Percentiles rank a stretch among this genome's conserved stretches.
Conservation (phyloP, 2,797 vertebrate species). For the Enteromius mattozi region DNA sequence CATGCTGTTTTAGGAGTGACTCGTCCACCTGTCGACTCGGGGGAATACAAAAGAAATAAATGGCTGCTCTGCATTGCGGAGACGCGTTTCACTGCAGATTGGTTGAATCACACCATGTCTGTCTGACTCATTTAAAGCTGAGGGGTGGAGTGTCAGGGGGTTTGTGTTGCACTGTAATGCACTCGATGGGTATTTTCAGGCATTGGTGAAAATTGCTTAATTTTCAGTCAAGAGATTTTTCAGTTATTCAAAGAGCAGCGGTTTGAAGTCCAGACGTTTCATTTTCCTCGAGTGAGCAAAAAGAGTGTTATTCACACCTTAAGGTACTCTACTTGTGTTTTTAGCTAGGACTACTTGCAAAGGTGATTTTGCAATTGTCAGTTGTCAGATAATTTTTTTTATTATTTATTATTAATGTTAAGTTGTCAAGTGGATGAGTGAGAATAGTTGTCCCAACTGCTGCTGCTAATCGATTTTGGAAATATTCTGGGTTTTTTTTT, state of each 20-base stretch:
- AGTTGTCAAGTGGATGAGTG: neutral
- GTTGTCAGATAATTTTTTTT: neutral
- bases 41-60: conserved; percentile 31
- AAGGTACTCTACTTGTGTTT: neutral
- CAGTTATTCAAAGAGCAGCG: neutral
- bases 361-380: neutral
- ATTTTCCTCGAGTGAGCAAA: conserved; percentile 2
- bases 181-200: conserved; percentile 21
- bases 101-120: neutral
- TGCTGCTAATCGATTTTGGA: neutral
- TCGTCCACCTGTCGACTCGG: conserved; percentile 4
- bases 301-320: neutral
- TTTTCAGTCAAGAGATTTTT: conserved; percentile 13
- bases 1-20: conserved; percentile 2
- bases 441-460: neutral
- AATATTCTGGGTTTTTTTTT: neutral
- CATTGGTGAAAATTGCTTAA: conserved; percentile 10
- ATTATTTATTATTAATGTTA: neutral
- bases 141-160: conserved; percentile 10
- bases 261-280: conserved; percentile 23
- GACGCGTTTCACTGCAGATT: conserved; percentile 2
- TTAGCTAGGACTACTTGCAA: neutral
- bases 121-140: conserved; percentile 11
- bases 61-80: conserved; percentile 27
- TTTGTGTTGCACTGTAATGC: conserved; percentile 24